A percentile compares a stretch with the other conserved stretches of the same genome.
phyloP scores from a whole-genome alignment of 2,888 invertebrate genomes.

The Pterostichus madidus region DNA sequence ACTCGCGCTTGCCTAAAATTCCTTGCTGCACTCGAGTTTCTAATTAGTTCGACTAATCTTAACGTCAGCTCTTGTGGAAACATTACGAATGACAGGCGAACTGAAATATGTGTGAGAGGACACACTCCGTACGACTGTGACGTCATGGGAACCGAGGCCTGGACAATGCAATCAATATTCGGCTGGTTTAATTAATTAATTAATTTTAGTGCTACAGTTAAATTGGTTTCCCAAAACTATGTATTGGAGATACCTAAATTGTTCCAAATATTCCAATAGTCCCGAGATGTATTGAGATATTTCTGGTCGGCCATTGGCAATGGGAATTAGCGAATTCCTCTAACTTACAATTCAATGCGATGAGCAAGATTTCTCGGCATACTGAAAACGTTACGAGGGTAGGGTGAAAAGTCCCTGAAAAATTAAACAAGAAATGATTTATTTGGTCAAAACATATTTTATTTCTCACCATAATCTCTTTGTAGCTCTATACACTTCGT shows the following conservation, averaged over 20 bases:
- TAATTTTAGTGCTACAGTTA: constrained; percentile 39
- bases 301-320: neutral
- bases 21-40: constrained; percentile 54
- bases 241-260: constrained; percentile 20
- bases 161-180: too few relatives aligned
- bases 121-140: neutral
- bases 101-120: constrained; percentile 5
- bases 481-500: too few relatives aligned
- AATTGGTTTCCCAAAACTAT: constrained; percentile 51
- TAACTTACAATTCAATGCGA: too few relatives aligned
- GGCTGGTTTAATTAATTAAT: constrained; percentile 27
- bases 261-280: constrained; percentile 40
- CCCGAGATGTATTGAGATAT: constrained; percentile 10
- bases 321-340: constrained; percentile 1
- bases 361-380: constrained; percentile 12
- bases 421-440: too few relatives aligned
- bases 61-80: constrained; percentile 58
- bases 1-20: constrained; percentile 35
- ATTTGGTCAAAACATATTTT: too few relatives aligned
- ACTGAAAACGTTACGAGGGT: too few relatives aligned
- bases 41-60: constrained; percentile 64
- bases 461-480: too few relatives aligned
- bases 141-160: neutral
- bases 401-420: too few relatives aligned
- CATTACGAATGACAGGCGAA: constrained; percentile 56